Evolutionary conservation across 2,113 vertebrate species (phyloP).

Genomic region (Dendrocopos noguchii): DNA sequence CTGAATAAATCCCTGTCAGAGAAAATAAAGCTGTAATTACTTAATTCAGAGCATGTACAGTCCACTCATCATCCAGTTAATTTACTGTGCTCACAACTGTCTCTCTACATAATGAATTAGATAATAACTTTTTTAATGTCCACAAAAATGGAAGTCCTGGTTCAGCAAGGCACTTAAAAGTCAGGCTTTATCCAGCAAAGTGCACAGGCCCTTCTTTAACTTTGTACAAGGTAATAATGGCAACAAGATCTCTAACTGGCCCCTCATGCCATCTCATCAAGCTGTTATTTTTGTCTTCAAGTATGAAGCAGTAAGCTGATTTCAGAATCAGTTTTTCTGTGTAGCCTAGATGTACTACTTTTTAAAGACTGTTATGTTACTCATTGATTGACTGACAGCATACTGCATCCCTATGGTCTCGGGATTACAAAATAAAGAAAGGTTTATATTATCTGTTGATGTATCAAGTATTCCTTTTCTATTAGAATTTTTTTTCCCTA

Average conservation of each 20-base stretch:
- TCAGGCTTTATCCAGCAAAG: neutral
- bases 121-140: constrained; percentile 1
- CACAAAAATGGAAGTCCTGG: constrained; percentile 11
- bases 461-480: neutral
- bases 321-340: neutral
- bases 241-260: neutral
- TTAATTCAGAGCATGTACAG: neutral
- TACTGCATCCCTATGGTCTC: neutral
- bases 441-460: neutral
- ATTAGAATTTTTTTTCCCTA: neutral
- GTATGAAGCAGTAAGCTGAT: neutral
- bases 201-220: neutral
- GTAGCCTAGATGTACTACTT: neutral
- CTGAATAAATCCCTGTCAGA: neutral
- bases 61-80: constrained; percentile 4
- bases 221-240: neutral
- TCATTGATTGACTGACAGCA: neutral
- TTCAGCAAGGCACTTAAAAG: neutral
- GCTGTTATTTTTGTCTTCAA: neutral
- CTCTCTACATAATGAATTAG: constrained; percentile 25
- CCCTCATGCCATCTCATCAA: neutral
- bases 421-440: neutral
- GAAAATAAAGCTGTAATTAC: neutral
- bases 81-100: constrained; percentile 40
- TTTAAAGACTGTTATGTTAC: neutral